Percentiles rank a stretch among this genome's conserved stretches.
These are phyloP conservation scores for Phyllotreta striolata DNA, from an alignment of 2,888 invertebrate genomes.

Conservation along the genomic window DNA sequence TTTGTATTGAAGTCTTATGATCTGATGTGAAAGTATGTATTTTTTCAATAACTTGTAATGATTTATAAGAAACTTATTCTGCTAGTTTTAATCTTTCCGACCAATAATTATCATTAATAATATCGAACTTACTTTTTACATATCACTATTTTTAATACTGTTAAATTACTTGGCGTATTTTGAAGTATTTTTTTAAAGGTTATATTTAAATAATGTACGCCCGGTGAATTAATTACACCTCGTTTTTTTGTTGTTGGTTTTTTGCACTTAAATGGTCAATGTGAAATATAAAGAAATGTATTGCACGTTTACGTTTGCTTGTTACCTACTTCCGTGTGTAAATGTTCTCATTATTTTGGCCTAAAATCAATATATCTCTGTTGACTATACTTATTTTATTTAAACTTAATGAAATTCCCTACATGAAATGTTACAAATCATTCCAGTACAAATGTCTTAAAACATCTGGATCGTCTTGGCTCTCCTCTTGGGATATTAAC, in stretches of 20 bases:
- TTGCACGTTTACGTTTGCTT: slow-evolving; percentile 33
- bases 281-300: slow-evolving; percentile 32
- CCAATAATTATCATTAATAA: slow-evolving; percentile 19
- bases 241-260: slow-evolving; percentile 10
- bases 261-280: slow-evolving; percentile 29
- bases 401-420: not conserved
- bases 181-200: too few species aligned
- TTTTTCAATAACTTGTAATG: slow-evolving; percentile 18
- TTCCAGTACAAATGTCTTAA: too few species aligned
- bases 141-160: slow-evolving; percentile 20
- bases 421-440: too few species aligned
- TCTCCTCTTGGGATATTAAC: too few species aligned
- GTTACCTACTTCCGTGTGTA: slow-evolving; percentile 30
- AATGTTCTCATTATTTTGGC: slow-evolving; percentile 34
- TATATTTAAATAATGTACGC: too few species aligned
- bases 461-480: too few species aligned
- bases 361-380: slow-evolving; percentile 36
- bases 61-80: slow-evolving; percentile 17
- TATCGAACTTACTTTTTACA: slow-evolving; percentile 24
- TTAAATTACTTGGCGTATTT: not conserved
- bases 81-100: slow-evolving; percentile 16
- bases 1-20: not conserved
- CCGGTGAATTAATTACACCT: too few species aligned
- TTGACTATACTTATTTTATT: slow-evolving; percentile 10
- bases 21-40: slow-evolving; percentile 15